These are phyloP conservation scores for Thaumetopoea pityocampa DNA, from an alignment of 1,140 invertebrate species.

Conservation along the genomic window DNA sequence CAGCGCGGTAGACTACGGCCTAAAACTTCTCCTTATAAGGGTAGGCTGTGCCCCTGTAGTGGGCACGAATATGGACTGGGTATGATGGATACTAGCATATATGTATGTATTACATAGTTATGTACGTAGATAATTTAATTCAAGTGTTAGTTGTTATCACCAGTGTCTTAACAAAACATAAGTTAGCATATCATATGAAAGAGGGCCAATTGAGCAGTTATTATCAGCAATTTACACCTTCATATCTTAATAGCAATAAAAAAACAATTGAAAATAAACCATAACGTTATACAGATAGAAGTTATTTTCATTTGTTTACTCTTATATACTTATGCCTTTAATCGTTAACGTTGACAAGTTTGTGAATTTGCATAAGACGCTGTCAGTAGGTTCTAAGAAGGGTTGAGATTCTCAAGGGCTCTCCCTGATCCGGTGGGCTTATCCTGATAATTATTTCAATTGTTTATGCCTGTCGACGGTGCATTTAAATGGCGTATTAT, in stretches of 20 bases:
- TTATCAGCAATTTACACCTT: slow-evolving; percentile 25
- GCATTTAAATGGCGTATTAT: slow-evolving; percentile 73
- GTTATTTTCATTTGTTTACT: slow-evolving; percentile 10
- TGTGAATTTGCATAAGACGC: slow-evolving; percentile 72
- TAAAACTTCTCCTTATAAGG: too few species aligned
- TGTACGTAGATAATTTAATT: too few species aligned
- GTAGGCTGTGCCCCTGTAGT: too few species aligned
- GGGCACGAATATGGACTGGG: too few species aligned
- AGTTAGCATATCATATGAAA: slow-evolving; percentile 41
- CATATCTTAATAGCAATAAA: slow-evolving; percentile 17
- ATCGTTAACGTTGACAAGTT: slow-evolving; percentile 39
- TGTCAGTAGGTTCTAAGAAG: slow-evolving; percentile 64
- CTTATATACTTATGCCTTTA: slow-evolving; percentile 24
- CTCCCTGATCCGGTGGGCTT: slow-evolving; percentile 63
- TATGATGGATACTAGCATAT: too few species aligned
- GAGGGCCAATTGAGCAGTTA: slow-evolving; percentile 61
- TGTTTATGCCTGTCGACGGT: slow-evolving; percentile 73
- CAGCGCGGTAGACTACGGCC: too few species aligned
- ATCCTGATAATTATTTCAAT: slow-evolving; percentile 75
- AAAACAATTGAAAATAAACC: slow-evolving; percentile 10
- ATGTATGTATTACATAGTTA: too few species aligned
- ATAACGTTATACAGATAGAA: slow-evolving; percentile 2
- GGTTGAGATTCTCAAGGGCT: slow-evolving; percentile 68
- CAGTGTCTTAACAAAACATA: slow-evolving; percentile 39
- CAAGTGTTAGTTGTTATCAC: slow-evolving; percentile 12